Evolutionary conservation across 2,888 invertebrate genomes (phyloP).

Genomic region (Clunio marinus): DNA sequence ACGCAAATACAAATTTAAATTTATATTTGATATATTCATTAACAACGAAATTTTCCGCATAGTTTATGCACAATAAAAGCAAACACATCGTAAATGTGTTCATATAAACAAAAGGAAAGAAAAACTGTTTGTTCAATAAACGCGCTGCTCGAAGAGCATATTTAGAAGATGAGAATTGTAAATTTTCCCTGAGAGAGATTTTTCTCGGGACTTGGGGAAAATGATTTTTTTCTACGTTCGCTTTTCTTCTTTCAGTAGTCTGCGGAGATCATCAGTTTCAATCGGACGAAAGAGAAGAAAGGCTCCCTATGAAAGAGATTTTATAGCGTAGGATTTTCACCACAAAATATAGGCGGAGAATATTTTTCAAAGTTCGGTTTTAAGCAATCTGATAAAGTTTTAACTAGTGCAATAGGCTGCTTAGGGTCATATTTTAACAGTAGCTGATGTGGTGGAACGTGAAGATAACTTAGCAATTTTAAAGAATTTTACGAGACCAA

Average conservation of each 20-base stretch:
- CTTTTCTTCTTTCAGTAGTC: slow-evolving; percentile 33
- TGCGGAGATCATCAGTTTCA: slow-evolving; percentile 32
- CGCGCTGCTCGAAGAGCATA: background rate
- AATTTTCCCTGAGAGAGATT: slow-evolving; percentile 32
- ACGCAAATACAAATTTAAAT: too few species aligned
- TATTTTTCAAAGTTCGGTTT: slow-evolving; percentile 2
- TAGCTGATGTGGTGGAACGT: background rate
- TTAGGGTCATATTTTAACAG: background rate
- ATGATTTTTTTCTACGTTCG: slow-evolving; percentile 30
- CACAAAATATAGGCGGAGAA: slow-evolving; percentile 25
- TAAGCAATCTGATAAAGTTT: slow-evolving; percentile 10
- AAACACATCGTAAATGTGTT: background rate
- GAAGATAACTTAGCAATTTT: background rate
- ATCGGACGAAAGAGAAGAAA: background rate
- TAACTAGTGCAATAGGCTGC: background rate
- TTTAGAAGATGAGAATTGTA: background rate
- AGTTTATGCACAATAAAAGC: background rate
- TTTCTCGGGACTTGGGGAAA: slow-evolving; percentile 28
- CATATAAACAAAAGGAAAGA: background rate
- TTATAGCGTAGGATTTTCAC: slow-evolving; percentile 8
- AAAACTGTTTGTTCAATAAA: slow-evolving; percentile 31
- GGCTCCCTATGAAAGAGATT: background rate
- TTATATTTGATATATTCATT: too few species aligned
- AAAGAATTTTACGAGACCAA: slow-evolving; percentile 19
- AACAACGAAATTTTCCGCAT: background rate